phyloP scores from a whole-genome alignment of 2,797 vertebrate species.

The Acipenser ruthenus region DNA sequence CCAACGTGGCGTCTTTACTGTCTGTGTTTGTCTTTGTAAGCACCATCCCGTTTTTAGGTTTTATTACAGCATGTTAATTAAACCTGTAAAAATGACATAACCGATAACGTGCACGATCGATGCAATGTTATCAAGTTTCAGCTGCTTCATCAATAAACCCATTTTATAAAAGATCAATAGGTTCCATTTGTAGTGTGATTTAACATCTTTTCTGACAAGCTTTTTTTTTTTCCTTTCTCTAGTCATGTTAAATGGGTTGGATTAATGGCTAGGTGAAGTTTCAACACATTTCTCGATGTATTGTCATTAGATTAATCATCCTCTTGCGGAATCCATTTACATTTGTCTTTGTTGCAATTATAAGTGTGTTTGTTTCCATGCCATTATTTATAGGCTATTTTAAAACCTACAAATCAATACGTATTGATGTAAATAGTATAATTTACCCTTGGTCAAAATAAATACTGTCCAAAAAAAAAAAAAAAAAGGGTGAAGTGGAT shows the following conservation, averaged over 20 bases:
- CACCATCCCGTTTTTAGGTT: neutral
- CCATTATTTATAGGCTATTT: constrained; percentile 42
- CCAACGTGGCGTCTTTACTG: neutral
- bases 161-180: constrained; percentile 54
- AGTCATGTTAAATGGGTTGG: constrained; percentile 41
- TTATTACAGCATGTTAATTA: constrained; percentile 18
- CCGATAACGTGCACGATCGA: constrained; percentile 18
- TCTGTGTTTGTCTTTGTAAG: neutral
- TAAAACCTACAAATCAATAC: constrained; percentile 30
- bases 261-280: constrained; percentile 51
- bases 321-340: constrained; percentile 39
- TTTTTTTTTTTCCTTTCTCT: constrained; percentile 35
- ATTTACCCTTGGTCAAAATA: constrained; percentile 28
- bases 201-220: constrained; percentile 52
- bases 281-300: constrained; percentile 45
- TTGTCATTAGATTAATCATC: constrained; percentile 55
- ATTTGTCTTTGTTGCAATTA: constrained; percentile 46
- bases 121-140: constrained; percentile 36
- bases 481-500: constrained; percentile 18
- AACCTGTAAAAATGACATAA: constrained; percentile 24
- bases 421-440: constrained; percentile 37
- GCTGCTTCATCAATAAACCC: constrained; percentile 57
- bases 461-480: too few species aligned
- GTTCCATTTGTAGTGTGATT: constrained; percentile 48
- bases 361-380: constrained; percentile 47